Evolutionary conservation across 2,888 invertebrate species (phyloP).

Genomic region (Calameuta idolon): DNA sequence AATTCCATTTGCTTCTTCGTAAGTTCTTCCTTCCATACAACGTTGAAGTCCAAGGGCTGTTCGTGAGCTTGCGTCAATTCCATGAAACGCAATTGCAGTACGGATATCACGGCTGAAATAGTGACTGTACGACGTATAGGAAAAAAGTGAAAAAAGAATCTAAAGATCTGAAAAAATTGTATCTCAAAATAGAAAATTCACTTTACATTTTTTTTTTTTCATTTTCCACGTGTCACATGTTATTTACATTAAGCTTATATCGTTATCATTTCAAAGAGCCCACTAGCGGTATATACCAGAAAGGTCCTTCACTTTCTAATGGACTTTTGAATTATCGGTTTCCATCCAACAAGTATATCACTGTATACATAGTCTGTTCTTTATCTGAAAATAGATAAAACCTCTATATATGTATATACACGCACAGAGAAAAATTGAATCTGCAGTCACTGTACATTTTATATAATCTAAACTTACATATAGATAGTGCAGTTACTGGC

Average conservation of each 20-base stretch:
- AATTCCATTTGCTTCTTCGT: too few relatives aligned
- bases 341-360: not conserved
- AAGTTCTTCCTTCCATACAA: too few relatives aligned
- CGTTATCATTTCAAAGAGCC: not conserved
- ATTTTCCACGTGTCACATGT: not conserved
- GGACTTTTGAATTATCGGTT: not conserved
- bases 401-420: not conserved
- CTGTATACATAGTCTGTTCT: not conserved
- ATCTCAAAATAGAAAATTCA: not conserved
- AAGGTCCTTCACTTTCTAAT: not conserved
- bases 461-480: not conserved
- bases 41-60: not conserved
- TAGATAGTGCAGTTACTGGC: not conserved
- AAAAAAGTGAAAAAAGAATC: slow-evolving; percentile 6
- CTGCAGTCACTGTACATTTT: not conserved
- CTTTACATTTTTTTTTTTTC: not conserved
- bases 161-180: not conserved
- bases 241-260: not conserved
- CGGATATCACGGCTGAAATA: not conserved
- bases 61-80: not conserved
- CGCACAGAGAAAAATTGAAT: not conserved
- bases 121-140: not conserved
- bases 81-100: not conserved
- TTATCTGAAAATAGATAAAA: not conserved
- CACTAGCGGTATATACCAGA: not conserved